Evolutionary conservation across 92 coral and sea anemone genomes (phyloP).

Genomic region (Chrysogorgia sp.): DNA sequence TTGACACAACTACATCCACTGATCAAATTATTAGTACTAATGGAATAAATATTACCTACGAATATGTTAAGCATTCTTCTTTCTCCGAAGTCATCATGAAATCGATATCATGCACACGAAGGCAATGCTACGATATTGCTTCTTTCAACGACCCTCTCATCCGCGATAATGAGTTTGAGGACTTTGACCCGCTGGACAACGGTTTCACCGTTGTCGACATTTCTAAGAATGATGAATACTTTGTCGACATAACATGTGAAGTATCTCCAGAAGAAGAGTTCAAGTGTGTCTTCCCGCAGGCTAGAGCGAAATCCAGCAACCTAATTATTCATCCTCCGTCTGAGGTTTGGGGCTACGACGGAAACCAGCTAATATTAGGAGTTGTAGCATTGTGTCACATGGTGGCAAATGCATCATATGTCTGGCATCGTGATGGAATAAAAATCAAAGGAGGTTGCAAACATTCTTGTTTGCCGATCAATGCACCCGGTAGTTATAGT

Average conservation of each 20-base stretch:
- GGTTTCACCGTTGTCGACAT: conserved; percentile 7
- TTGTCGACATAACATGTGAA: conserved; percentile 32
- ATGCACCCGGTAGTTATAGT: conserved; percentile 16
- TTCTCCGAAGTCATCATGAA: conserved; percentile 30
- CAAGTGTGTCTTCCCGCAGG: background rate
- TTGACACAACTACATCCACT: background rate
- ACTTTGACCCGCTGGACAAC: conserved; percentile 32
- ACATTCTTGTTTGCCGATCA: conserved; percentile 15
- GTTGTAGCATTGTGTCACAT: conserved; percentile 36
- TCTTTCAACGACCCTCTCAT: conserved; percentile 4
- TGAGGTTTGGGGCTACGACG: conserved; percentile 46
- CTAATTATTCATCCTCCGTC: conserved; percentile 41
- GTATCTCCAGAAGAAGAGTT: conserved; percentile 2
- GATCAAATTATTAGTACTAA: conserved; percentile 11
- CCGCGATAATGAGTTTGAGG: conserved; percentile 17
- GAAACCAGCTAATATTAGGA: conserved; percentile 10
- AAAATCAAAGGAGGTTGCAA: conserved; percentile 27
- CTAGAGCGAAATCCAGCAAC: background rate
- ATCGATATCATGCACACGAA: background rate
- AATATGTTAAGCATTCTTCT: conserved; percentile 17
- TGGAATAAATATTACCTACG: conserved; percentile 16
- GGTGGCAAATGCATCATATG: conserved; percentile 23
- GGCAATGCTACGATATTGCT: conserved; percentile 20
- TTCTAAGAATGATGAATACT: conserved; percentile 30
- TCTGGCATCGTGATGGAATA: conserved; percentile 33